Conservation (phyloP, 1,140 invertebrate genomes). For the Papilio xuthus region DNA sequence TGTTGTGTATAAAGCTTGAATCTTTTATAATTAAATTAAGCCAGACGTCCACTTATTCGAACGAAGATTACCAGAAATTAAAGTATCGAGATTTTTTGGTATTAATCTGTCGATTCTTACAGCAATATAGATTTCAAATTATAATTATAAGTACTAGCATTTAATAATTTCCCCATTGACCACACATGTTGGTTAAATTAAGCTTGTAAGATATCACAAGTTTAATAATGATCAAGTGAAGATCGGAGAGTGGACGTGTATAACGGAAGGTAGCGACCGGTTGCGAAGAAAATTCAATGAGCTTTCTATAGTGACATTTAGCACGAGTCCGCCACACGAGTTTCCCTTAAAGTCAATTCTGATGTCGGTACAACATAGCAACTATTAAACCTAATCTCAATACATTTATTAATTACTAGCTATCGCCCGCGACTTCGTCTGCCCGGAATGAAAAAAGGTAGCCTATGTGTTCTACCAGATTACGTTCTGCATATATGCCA, state of each 20-base stretch:
- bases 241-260: slow-evolving; percentile 38
- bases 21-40: not conserved
- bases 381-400: not conserved
- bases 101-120: not conserved
- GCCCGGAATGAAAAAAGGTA: too few species aligned
- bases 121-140: not conserved
- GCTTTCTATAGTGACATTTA: slow-evolving; percentile 62
- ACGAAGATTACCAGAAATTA: not conserved
- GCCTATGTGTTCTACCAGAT: too few species aligned
- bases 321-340: slow-evolving; percentile 37
- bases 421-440: too few species aligned
- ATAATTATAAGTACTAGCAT: not conserved
- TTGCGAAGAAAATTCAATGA: slow-evolving; percentile 60
- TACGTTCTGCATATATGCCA: too few species aligned
- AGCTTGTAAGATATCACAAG: slow-evolving; percentile 5
- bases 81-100: not conserved
- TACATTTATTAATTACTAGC: not conserved
- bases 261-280: slow-evolving; percentile 54
- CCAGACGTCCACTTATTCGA: not conserved
- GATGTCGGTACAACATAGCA: not conserved
- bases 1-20: too few species aligned
- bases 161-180: not conserved
- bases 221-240: slow-evolving; percentile 34
- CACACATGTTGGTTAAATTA: not conserved
- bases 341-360: slow-evolving; percentile 51